These are phyloP conservation scores for Linnaemya vulpina DNA, from an alignment of 2,888 invertebrate species.

Conservation along the genomic window DNA sequence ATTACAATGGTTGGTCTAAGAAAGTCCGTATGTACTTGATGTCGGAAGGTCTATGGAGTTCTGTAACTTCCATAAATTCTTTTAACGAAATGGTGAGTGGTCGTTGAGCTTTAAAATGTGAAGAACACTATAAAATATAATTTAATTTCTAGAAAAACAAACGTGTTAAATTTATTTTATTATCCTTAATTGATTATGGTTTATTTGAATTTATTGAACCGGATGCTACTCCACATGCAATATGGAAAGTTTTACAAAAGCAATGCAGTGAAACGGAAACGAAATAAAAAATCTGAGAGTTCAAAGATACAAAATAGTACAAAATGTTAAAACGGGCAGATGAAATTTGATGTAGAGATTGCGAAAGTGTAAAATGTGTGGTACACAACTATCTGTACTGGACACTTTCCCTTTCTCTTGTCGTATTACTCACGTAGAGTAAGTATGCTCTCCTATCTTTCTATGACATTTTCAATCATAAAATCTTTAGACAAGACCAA, in stretches of 20 bases:
- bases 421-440: too few relatives aligned
- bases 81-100: slow-evolving; percentile 51
- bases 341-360: too few relatives aligned
- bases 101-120: background rate
- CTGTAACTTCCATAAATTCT: slow-evolving; percentile 74
- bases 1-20: slow-evolving; percentile 80
- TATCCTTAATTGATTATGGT: slow-evolving; percentile 79
- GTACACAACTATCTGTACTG: too few relatives aligned
- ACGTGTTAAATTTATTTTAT: slow-evolving; percentile 79
- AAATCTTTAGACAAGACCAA: too few relatives aligned
- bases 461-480: too few relatives aligned
- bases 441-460: too few relatives aligned
- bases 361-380: too few relatives aligned
- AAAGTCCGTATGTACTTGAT: slow-evolving; percentile 80
- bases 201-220: slow-evolving; percentile 80
- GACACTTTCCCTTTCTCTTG: too few relatives aligned
- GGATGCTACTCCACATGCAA: slow-evolving; percentile 79
- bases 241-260: slow-evolving; percentile 78
- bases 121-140: background rate
- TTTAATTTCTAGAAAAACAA: slow-evolving; percentile 76
- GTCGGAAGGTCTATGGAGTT: slow-evolving; percentile 78
- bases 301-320: too few relatives aligned
- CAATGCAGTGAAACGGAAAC: slow-evolving; percentile 78
- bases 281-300: background rate
- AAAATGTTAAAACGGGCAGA: too few relatives aligned